phyloP scores from a whole-genome alignment of 1,140 invertebrate species.

The Tribolium madens region DNA sequence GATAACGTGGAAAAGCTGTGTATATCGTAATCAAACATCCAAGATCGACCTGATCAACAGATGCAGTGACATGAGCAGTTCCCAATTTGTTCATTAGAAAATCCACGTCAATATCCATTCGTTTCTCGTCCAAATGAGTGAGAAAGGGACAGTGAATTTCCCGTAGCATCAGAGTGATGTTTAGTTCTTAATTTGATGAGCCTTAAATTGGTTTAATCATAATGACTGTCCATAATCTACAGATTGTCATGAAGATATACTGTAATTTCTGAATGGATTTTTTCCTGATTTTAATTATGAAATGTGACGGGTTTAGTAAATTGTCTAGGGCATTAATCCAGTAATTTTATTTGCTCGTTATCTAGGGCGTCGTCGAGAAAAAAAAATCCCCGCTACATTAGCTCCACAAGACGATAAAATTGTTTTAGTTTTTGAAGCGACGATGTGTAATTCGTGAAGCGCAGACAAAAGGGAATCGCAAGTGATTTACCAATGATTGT shows the following conservation, averaged over 20 bases:
- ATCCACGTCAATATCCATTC: not conserved
- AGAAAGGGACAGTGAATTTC: not conserved
- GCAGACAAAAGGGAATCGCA: conserved; percentile 53
- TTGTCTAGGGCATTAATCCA: conserved; percentile 28
- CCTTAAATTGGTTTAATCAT: conserved; percentile 55
- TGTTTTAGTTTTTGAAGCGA: conserved; percentile 47
- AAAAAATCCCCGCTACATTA: conserved; percentile 25
- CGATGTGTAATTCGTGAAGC: conserved; percentile 44
- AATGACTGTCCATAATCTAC: conserved; percentile 51
- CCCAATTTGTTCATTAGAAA: conserved; percentile 32
- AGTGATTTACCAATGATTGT: conserved; percentile 58
- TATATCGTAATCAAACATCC: not conserved
- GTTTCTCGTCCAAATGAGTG: not conserved
- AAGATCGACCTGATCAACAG: not conserved
- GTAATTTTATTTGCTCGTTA: conserved; percentile 26
- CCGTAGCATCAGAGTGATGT: not conserved
- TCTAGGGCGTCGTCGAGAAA: conserved; percentile 9
- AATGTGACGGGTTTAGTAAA: conserved; percentile 44
- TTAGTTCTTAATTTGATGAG: conserved; percentile 54
- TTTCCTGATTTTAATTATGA: conserved; percentile 57
- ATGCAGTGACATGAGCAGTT: conserved; percentile 24
- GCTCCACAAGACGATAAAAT: conserved; percentile 7
- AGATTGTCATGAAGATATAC: conserved; percentile 55
- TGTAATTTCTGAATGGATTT: conserved; percentile 58
- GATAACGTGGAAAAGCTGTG: not conserved